Conservation (phyloP, 2,888 invertebrate species). For the Pristionchus exspectatus region DNA sequence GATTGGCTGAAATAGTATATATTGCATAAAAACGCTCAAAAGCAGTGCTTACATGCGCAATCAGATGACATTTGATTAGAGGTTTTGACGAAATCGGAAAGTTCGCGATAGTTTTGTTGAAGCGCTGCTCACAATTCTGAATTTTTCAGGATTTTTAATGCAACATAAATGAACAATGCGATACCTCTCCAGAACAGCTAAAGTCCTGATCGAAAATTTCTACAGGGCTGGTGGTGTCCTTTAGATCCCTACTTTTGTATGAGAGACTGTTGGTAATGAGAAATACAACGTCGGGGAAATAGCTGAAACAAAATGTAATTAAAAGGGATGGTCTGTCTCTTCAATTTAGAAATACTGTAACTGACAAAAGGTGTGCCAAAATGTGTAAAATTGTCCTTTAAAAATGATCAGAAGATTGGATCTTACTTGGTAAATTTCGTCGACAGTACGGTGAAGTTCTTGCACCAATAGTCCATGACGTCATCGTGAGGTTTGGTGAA, state of each 20-base stretch:
- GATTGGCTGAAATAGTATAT: no score
- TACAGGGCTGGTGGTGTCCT: background rate
- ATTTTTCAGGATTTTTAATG: background rate
- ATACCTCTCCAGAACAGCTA: background rate
- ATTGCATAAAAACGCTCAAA: no score
- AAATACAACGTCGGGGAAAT: background rate
- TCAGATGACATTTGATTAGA: background rate
- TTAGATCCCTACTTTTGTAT: background rate
- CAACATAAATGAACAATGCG: no score
- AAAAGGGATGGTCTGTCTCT: no score
- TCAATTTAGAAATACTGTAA: no score
- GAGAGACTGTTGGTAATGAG: background rate
- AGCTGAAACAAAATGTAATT: no score
- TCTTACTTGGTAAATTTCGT: background rate
- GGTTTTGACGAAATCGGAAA: background rate
- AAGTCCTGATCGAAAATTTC: background rate
- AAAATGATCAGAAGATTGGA: background rate
- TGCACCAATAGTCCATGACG: background rate
- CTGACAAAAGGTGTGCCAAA: no score
- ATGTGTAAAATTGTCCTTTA: no score
- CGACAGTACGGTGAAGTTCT: background rate
- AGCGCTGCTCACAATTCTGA: background rate
- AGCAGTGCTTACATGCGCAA: background rate
- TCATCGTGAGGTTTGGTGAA: background rate
- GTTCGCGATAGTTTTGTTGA: background rate